Evolutionary conservation across 2,888 invertebrate genomes (phyloP).

Genomic region (Rhynchonema sp.): DNA sequence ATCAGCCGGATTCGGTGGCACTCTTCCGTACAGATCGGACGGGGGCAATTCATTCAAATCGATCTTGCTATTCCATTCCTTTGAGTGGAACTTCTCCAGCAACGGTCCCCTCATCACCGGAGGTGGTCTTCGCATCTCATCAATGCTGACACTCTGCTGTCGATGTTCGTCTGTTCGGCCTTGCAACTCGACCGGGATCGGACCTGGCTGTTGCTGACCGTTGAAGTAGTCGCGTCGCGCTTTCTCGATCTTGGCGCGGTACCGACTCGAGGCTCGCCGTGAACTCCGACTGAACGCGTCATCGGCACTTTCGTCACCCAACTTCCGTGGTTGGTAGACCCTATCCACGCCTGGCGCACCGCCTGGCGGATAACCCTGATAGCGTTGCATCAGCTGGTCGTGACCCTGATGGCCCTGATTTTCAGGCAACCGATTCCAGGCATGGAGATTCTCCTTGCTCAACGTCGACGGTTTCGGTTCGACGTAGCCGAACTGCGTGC

Average conservation of each 20-base stretch:
- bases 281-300: background rate
- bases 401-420: background rate
- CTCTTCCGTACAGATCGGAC: background rate
- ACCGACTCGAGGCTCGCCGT: background rate
- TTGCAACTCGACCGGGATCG: background rate
- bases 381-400: background rate
- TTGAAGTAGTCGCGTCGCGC: background rate
- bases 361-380: background rate
- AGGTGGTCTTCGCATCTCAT: background rate
- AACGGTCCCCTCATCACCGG: constrained; percentile 17
- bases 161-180: too few species aligned
- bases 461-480: background rate
- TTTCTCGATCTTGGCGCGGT: constrained; percentile 1
- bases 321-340: background rate
- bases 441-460: background rate
- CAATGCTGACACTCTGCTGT: too few species aligned
- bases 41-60: constrained; percentile 1
- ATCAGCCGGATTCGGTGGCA: constrained; percentile 2
- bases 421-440: background rate
- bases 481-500: background rate
- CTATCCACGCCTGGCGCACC: background rate
- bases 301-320: background rate
- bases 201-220: background rate
- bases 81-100: constrained; percentile 23
- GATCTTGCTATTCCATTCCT: constrained; percentile 9